Percentiles rank a stretch among this genome's conserved stretches.
Evolutionary conservation across 2,888 invertebrate species (phyloP).

Genomic region (Troglohyphantes excavatus): DNA sequence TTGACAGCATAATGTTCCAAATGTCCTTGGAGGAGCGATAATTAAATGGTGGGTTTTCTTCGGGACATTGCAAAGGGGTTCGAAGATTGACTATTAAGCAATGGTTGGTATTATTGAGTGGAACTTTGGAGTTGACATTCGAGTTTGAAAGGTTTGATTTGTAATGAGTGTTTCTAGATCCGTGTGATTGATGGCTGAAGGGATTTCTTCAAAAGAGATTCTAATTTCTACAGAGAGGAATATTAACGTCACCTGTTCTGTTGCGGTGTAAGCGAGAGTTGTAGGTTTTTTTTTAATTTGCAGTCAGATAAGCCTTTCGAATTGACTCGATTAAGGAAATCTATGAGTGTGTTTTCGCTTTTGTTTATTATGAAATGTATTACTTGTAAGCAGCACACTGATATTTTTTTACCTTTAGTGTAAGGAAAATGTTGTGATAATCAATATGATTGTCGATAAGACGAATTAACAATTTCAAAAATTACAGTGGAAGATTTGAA

Average conservation of each 20-base stretch:
- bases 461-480: too few relatives aligned
- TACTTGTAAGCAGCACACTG: not conserved
- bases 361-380: not conserved
- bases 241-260: not conserved
- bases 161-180: slow-evolving; percentile 24
- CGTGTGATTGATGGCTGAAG: slow-evolving; percentile 25
- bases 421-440: slow-evolving; percentile 14
- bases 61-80: not conserved
- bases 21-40: slow-evolving; percentile 59
- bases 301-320: not conserved
- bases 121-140: slow-evolving; percentile 24
- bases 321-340: slow-evolving; percentile 46
- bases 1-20: slow-evolving; percentile 75
- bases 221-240: slow-evolving; percentile 9
- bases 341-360: not conserved
- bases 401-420: too few relatives aligned
- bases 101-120: slow-evolving; percentile 27
- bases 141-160: slow-evolving; percentile 54
- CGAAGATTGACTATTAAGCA: slow-evolving; percentile 72
- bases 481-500: too few relatives aligned
- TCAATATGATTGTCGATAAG: too few relatives aligned
- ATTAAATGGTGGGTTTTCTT: slow-evolving; percentile 38
- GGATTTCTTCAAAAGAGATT: slow-evolving; percentile 4
- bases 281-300: not conserved
- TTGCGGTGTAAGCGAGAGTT: not conserved